phyloP scores from a whole-genome alignment of 2,888 invertebrate genomes.

The Cheilosia vulpina region DNA sequence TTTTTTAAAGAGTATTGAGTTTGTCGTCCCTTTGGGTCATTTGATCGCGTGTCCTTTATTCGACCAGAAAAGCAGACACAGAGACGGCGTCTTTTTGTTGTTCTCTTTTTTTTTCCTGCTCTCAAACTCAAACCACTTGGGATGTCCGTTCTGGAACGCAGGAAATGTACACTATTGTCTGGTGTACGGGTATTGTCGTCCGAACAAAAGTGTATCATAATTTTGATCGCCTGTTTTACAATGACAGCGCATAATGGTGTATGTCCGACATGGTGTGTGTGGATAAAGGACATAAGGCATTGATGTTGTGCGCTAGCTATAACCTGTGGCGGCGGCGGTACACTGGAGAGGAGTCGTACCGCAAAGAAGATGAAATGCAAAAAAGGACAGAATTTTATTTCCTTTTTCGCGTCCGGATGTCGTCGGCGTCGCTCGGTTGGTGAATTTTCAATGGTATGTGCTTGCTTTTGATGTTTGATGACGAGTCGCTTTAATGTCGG shows the following conservation, averaged over 20 bases:
- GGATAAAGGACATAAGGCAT: constrained; percentile 22
- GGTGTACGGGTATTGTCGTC: constrained; percentile 52
- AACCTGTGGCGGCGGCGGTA: constrained; percentile 28
- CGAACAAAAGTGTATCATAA: constrained; percentile 72
- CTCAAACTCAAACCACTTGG: constrained; percentile 63
- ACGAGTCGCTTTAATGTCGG: constrained; percentile 12
- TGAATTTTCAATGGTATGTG: constrained; percentile 28
- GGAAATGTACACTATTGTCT: constrained; percentile 74
- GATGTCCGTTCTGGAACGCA: constrained; percentile 58
- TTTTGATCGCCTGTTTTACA: constrained; percentile 59
- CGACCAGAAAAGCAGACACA: constrained; percentile 39
- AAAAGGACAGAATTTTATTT: constrained; percentile 48
- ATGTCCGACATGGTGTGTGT: constrained; percentile 30
- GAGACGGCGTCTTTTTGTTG: constrained; percentile 51
- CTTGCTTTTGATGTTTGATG: constrained; percentile 18
- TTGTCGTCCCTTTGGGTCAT: constrained; percentile 34
- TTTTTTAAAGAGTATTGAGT: constrained; percentile 59
- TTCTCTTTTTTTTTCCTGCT: neutral
- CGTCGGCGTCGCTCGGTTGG: constrained; percentile 3
- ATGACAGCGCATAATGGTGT: constrained; percentile 29
- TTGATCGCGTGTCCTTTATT: constrained; percentile 73
- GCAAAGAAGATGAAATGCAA: constrained; percentile 35
- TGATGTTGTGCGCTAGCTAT: constrained; percentile 32
- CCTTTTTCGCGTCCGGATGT: constrained; percentile 57
- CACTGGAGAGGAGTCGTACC: constrained; percentile 2